Conservation (phyloP, 2,888 invertebrate genomes). For the Fragum sueziense region DNA sequence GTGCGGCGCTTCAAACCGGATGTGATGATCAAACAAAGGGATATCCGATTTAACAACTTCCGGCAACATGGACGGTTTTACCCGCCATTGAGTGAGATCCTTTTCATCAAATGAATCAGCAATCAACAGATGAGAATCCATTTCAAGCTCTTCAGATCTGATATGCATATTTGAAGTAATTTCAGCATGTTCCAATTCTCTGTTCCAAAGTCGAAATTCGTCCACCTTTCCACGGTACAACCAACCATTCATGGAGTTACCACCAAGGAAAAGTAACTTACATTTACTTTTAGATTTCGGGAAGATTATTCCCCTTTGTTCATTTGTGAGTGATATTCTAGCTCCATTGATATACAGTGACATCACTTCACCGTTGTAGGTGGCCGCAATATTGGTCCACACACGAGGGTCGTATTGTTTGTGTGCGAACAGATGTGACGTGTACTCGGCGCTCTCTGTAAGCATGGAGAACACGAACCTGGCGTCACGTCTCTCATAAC, state of each 20-base stretch:
- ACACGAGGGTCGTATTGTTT: conserved; percentile 60
- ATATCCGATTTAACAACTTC: conserved; percentile 59
- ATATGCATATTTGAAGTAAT: conserved; percentile 58
- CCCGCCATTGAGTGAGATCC: conserved; percentile 62
- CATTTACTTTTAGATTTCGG: conserved; percentile 57
- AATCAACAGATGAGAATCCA: conserved; percentile 37
- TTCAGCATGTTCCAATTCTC: conserved; percentile 65
- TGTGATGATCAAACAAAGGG: conserved; percentile 49
- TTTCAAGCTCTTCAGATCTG: background rate
- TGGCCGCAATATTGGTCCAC: conserved; percentile 73
- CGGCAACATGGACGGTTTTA: conserved; percentile 36
- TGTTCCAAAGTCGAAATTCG: conserved; percentile 67
- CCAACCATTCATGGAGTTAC: conserved; percentile 45
- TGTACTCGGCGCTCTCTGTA: conserved; percentile 57
- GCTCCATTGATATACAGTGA: conserved; percentile 73
- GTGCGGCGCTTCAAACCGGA: conserved; percentile 68
- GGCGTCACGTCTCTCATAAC: conserved; percentile 55
- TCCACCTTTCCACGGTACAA: conserved; percentile 72
- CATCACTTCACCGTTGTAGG: conserved; percentile 69
- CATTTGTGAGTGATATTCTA: conserved; percentile 60
- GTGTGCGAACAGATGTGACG: conserved; percentile 60
- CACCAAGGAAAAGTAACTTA: conserved; percentile 70
- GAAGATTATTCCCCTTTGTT: conserved; percentile 68
- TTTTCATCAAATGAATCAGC: conserved; percentile 58
- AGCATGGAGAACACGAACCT: conserved; percentile 67